Evolutionary conservation across 2,797 vertebrate species (phyloP), one percentile per base, ranked within the genome.

Genomic region (Phalanger gymnotis): DNA sequence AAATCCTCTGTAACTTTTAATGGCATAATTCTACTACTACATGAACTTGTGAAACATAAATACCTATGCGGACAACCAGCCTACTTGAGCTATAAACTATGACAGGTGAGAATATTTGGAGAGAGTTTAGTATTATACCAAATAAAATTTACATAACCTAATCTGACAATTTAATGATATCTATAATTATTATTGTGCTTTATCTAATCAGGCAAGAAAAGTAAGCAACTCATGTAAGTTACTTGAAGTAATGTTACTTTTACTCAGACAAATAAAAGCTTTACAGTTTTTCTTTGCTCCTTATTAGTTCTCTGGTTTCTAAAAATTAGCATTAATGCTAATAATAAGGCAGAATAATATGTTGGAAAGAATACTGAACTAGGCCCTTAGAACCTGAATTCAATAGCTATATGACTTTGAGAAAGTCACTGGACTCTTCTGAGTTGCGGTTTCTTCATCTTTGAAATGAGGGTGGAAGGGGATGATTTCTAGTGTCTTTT

Each of bases 41-140:
- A 53, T 90, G 93, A 95, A 93, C 25, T 1, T 5, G 57, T 66
- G 28, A 91, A 95, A 54, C 34, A 94, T 4, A 94, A 54, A 95
- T 19, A 0, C 91, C 53, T 94, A 91, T 25, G 3, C 0, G 58
- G 4, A 25, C 5, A 92, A 56, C 0, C 28, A 90, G 40, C 57
- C 53, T 89, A 12, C 25, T 52, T 92, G 90, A 40, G 54, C 93
- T 81, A 51, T 91, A 91, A 93, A 6, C 51, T 61, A 90, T 90
- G 55, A 53, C 27, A 27, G 30, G 19, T 3, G 28, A 94, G 54
- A 92, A 73, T 93, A 92, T 61, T 66, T 90, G 94, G 25, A 94
- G 52, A 94, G 56, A 90, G 90, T 56, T 87, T 87, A 95, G 19
- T 94, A n/a, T 12, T 90, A 0, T 89, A 87, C 55, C 1, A 25